phyloP scores from a whole-genome alignment of 2,113 vertebrate species.

The Eulemur rufifrons region DNA sequence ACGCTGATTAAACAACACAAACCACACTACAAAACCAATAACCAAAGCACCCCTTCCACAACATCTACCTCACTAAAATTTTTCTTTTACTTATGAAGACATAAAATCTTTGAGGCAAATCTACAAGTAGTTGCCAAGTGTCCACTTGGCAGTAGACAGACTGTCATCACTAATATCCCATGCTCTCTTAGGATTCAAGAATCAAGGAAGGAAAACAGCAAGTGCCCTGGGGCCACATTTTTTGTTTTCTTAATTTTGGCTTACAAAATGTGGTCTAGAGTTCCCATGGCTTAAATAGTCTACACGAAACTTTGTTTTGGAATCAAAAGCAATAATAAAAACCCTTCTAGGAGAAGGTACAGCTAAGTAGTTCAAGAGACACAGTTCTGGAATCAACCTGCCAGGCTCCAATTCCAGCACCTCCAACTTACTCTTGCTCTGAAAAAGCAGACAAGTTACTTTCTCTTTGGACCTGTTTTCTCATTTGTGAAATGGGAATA shows the following conservation, averaged over 20 bases:
- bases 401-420: not conserved
- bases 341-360: not conserved
- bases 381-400: not conserved
- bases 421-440: not conserved
- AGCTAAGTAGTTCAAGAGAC: not conserved
- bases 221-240: not conserved
- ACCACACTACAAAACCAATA: not conserved
- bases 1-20: not conserved
- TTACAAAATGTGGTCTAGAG: slow-evolving; percentile 20
- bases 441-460: not conserved
- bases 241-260: slow-evolving; percentile 31
- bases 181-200: slow-evolving; percentile 32
- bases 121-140: not conserved
- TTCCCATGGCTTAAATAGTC: not conserved
- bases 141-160: not conserved
- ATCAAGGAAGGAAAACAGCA: slow-evolving; percentile 19
- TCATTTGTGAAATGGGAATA: not conserved
- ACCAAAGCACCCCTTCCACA: not conserved
- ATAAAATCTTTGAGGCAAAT: not conserved
- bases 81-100: slow-evolving; percentile 29
- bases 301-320: slow-evolving; percentile 7
- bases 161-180: not conserved
- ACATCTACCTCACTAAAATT: not conserved
- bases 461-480: not conserved
- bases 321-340: slow-evolving; percentile 33